Evolutionary conservation across 2,797 vertebrate genomes (phyloP), one percentile per base, ranked within the genome.

Genomic region (Limnodromus scolopaceus): DNA sequence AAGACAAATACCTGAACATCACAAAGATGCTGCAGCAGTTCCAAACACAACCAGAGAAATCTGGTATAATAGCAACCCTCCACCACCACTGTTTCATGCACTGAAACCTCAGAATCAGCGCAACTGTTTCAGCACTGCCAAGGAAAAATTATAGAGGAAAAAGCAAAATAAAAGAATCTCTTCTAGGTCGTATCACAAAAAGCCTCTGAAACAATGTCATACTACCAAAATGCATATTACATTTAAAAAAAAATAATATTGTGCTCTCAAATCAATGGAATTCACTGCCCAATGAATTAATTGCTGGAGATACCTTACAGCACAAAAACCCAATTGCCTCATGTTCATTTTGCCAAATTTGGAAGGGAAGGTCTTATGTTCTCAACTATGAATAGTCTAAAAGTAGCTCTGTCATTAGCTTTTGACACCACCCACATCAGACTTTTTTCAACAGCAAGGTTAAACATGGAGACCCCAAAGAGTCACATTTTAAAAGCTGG

Each of bases 321-420:
- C 23, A 38, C 34, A 60, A 8, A 41, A 84, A 87, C 18, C 79
- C 41, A 87, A 54, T 36, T 96, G 45, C 39, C 71, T 95, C 38
- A 28, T 30, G 48, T 51, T 96, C 60, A 39, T 96, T 95, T 93
- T 82, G n/a, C 45, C 72, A 77, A 64, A 68, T 74, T 87, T 51
- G 57, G 68, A 84, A 92, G 84, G 58, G 46, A 94, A 96, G 79
- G 36, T 68, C 36, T 96, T 91, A 32, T 27, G 48, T 76, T 92
- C 84, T 60, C 66, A 91, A 36, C 53, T 34, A 30, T 63, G 83
- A 83, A 87, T 58, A 93, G 36, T 32, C 46, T 75, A 63, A 63
- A 90, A 71, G 65, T 51, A 54, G 39, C 84, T 91, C 53, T 34
- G n/a, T 60, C 68, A 61, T 80, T 66, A 69, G 19, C 53, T 49